These are phyloP conservation scores for Hecatera dysodea DNA, from an alignment of 2,888 invertebrate genomes.

Conservation along the genomic window DNA sequence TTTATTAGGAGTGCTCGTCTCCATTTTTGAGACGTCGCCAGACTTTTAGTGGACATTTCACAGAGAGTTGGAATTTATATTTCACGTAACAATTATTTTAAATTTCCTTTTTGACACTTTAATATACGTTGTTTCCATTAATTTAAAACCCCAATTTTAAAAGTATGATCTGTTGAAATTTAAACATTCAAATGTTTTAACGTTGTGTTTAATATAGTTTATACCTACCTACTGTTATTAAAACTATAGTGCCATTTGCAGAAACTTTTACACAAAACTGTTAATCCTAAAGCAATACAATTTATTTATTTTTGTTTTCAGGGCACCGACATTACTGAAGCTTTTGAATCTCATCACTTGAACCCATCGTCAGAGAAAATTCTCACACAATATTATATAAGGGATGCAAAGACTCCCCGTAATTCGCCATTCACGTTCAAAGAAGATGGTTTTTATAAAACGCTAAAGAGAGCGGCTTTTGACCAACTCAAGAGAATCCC, in stretches of 20 bases:
- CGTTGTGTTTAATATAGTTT: too few species aligned
- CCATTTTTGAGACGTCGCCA: background rate
- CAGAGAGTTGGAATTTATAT: background rate
- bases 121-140: too few species aligned
- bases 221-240: too few species aligned
- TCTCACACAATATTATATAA: constrained; percentile 85
- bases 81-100: background rate
- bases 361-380: constrained; percentile 90
- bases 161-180: too few species aligned
- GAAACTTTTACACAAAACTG: background rate
- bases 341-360: constrained; percentile 94
- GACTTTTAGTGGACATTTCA: background rate
- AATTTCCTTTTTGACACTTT: too few species aligned
- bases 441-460: constrained; percentile 94
- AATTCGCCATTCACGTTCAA: constrained; percentile 94
- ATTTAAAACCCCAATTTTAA: too few species aligned
- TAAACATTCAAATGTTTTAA: too few species aligned
- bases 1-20: constrained; percentile 1
- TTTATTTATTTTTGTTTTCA: constrained; percentile 66
- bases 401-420: constrained; percentile 91
- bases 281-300: constrained; percentile 4
- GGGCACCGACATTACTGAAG: constrained; percentile 95
- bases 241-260: background rate
- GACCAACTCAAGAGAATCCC: constrained; percentile 90
- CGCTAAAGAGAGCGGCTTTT: constrained; percentile 91